Percentiles rank a stretch among this genome's conserved stretches.
phyloP scores from a whole-genome alignment of 2,797 vertebrate species.

The Sternarchorhynchus goeldii region DNA sequence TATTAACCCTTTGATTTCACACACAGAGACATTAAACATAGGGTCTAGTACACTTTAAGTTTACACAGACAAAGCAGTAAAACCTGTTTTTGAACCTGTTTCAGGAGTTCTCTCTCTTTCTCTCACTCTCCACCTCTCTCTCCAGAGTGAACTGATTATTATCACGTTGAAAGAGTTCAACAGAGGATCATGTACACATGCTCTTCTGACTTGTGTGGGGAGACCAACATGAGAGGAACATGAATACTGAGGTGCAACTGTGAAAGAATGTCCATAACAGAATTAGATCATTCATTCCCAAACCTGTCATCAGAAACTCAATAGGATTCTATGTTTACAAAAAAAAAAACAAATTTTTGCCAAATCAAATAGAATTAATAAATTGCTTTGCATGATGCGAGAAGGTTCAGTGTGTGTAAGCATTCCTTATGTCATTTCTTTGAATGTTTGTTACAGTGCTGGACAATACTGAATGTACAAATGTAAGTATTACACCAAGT shows the following conservation, averaged over 20 bases:
- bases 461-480: too few species aligned
- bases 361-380: too few species aligned
- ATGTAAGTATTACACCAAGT: too few species aligned
- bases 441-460: too few species aligned
- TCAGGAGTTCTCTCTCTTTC: not conserved
- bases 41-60: not conserved
- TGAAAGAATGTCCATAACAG: slow-evolving; percentile 10
- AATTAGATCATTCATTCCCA: not conserved
- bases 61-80: slow-evolving; percentile 2
- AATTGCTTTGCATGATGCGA: too few species aligned
- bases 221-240: not conserved
- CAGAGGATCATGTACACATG: slow-evolving; percentile 12
- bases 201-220: not conserved
- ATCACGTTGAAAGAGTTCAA: slow-evolving; percentile 21
- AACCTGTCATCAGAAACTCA: too few species aligned
- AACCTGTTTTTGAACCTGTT: not conserved
- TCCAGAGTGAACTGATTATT: slow-evolving; percentile 14
- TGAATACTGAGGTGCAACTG: not conserved
- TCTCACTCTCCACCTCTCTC: not conserved
- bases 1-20: slow-evolving; percentile 33
- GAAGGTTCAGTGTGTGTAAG: too few species aligned
- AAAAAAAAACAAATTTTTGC: too few species aligned
- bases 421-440: too few species aligned
- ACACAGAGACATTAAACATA: slow-evolving; percentile 17
- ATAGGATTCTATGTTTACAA: too few species aligned